Conservation (phyloP, 2,888 invertebrate genomes). For the Antitype chi region DNA sequence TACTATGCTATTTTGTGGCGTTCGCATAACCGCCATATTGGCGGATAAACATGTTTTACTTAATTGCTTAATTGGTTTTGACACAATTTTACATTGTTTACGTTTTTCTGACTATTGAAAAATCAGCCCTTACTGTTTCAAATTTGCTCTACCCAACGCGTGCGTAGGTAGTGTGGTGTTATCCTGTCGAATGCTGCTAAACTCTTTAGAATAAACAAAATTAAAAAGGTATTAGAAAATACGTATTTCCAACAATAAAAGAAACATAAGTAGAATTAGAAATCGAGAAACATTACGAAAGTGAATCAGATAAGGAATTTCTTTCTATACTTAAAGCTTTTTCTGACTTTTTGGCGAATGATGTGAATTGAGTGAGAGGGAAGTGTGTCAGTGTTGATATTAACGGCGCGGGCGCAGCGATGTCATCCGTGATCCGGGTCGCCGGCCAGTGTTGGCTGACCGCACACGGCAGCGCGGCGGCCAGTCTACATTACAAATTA, state of each 20-base stretch:
- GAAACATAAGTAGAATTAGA: conserved; percentile 35
- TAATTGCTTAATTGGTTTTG: too few species aligned
- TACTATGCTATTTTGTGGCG: too few species aligned
- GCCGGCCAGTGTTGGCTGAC: conserved; percentile 64
- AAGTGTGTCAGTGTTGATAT: conserved; percentile 68
- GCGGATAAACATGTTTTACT: too few species aligned
- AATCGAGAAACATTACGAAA: conserved; percentile 46
- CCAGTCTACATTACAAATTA: conserved; percentile 48
- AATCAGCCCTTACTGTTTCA: too few species aligned
- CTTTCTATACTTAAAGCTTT: conserved; percentile 34
- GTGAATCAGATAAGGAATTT: conserved; percentile 38
- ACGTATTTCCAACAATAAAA: conserved; percentile 11
- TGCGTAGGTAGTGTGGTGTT: background rate
- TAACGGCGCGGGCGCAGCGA: conserved; percentile 74
- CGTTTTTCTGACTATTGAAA: too few species aligned
- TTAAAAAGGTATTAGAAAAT: background rate
- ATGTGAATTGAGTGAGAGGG: conserved; percentile 53
- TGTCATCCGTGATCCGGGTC: conserved; percentile 87
- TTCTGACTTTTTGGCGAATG: conserved; percentile 54
- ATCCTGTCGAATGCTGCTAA: background rate
- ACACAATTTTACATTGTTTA: too few species aligned
- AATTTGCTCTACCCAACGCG: background rate
- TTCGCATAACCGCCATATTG: too few species aligned
- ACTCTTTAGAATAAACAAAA: background rate
- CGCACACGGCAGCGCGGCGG: conserved; percentile 37